These are phyloP conservation scores for Engraulis encrasicolus DNA, from an alignment of 2,113 vertebrate genomes.

Conservation along the genomic window DNA sequence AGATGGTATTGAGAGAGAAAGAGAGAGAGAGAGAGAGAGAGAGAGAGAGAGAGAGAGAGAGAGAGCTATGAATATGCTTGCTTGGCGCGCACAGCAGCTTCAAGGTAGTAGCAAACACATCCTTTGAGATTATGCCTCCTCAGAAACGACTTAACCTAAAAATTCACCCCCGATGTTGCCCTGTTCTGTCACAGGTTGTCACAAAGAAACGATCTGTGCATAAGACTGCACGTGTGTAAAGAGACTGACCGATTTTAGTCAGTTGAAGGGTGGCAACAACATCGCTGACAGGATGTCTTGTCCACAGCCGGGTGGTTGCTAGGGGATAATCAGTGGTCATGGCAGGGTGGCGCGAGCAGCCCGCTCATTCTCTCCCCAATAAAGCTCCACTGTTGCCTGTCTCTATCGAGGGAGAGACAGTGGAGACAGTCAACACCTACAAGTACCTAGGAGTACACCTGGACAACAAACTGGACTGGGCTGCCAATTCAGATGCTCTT, in stretches of 20 bases:
- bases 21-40: too few relatives aligned
- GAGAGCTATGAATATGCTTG: background rate
- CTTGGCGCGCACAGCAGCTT: background rate
- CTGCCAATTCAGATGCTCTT: too few relatives aligned
- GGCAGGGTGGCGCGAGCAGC: background rate
- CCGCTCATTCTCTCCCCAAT: background rate
- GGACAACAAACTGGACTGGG: too few relatives aligned
- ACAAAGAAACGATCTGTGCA: background rate
- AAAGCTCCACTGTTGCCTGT: background rate
- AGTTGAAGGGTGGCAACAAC: background rate
- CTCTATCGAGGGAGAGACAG: too few relatives aligned
- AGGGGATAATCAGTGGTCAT: slow-evolving; percentile 19
- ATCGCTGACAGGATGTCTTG: background rate
- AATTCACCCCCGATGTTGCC: background rate
- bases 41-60: too few relatives aligned
- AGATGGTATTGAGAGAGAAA: background rate
- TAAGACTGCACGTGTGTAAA: background rate
- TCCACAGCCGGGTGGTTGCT: slow-evolving; percentile 21
- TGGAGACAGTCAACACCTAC: too few relatives aligned
- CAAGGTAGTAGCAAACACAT: background rate
- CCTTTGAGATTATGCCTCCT: background rate
- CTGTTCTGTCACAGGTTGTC: background rate
- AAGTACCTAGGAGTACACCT: too few relatives aligned
- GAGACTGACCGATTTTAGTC: background rate
- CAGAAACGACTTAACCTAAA: background rate